Base-by-base conservation (phyloP, 1,140 invertebrate species). In the Scaptomyza pallida region DNA sequence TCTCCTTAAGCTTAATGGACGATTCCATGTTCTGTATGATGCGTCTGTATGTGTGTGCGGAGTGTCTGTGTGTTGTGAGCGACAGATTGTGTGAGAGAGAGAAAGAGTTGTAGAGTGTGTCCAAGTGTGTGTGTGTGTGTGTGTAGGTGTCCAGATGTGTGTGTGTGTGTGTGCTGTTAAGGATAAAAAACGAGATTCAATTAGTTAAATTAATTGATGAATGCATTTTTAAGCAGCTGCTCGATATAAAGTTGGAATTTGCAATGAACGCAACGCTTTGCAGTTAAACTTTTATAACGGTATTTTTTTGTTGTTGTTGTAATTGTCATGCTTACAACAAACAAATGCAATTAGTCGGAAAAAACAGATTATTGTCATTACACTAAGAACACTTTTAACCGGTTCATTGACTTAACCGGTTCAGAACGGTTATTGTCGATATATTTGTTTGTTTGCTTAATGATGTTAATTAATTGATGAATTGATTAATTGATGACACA, bases 1-100 rank as follows among this genome's bases (percentile, higher is more conserved):
- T 62, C 62, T 90, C 89, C 73, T 90, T 90, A 72, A 77, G 77
- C 81, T 86, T 90, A 75, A 82, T 86, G 73, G 78, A 78, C 68
- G 89, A 77, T 75, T 90, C 89, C 89, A 90, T 90, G 76, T 82
- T 89, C 63, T 54, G 70, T 63, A 17, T 45, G 5, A 9, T 12
- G 23, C 15, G 13, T 10, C 19, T 43, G 35, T 50, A 17, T 33
- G 47, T 52, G 37, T 62, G 37, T 51, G 33, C 5, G 19, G 19
- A 44, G 47, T 47, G 30, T 54, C 15, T 15, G 12, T 30, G 35
- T 48, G 21, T 23, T 26, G 63, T 43, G 33, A n/a, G 33, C 8
- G 3, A 37, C 2, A 37, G 33, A n/a, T 3, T 52, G 60, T 37
- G 54, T 4, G 33, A 37, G 33, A 37, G 33, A 37, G 33, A 37